Base-by-base conservation (phyloP, 2,888 invertebrate genomes). In the Flexamia atlantica region DNA sequence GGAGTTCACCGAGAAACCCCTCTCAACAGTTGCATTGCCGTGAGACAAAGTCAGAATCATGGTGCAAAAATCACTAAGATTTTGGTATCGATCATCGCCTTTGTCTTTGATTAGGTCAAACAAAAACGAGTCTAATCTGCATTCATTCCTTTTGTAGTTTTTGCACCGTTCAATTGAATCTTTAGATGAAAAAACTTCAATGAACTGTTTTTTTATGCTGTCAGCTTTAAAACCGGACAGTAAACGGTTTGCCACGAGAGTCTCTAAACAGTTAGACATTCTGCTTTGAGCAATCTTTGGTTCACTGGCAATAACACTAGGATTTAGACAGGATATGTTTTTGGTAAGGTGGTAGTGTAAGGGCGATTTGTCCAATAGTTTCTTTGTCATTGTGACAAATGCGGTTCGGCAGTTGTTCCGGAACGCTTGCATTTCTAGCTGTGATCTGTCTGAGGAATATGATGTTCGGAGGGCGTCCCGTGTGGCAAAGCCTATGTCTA, bases 1-100 rank as follows among this genome's bases (percentile, higher is more conserved):
- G 72, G 30, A 64, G 57, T 82, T 82, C 14, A 82, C n/a, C 4
- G 72, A 82, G 46, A 72, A 82, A 14, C 82, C 82, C 28, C 72
- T 28, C 36, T 82, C 82, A 28, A 72, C 64, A 1, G 30, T 57
- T 2, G 80, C 17, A 17, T 80, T 80, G 7, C 80, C 80, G 28
- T 80, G 80, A 4, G 53, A 53, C 3, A 80, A n/a, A 5, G 42
- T 46, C 12, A 50, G 2, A 12, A 53, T n/a, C 5, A 32, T 12
- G 14, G n/a, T 20, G 12, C 40, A 46, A 80, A 80, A 36, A 25
- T 53, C 36, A 17, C 17, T 40, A 3, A 40, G 32, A 17, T 46
- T 46, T 46, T 46, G 7, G 14, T 46, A 46, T 12, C 14, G 46
- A 46, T 46, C 46, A 46, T 9, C 12, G 81, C 20, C 81, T 50